Evolutionary conservation across 2,113 vertebrate species (phyloP), one percentile per base, ranked within the genome.

Genomic region (Neolamprologus hecqui): DNA sequence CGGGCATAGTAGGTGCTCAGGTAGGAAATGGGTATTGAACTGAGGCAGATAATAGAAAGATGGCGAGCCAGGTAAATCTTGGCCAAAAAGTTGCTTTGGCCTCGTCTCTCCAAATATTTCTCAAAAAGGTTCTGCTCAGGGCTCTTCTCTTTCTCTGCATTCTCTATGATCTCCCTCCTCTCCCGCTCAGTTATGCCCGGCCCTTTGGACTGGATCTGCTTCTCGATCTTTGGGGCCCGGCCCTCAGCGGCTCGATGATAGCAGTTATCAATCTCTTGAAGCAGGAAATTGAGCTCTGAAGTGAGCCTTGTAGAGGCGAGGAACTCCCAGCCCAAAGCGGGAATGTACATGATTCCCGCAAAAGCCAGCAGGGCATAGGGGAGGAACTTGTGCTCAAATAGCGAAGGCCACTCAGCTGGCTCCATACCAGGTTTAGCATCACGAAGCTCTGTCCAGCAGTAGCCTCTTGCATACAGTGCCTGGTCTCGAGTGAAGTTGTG

Each of bases 401-500:
- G 96, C 19, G 99, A 99, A 17, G 97, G 98, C 96, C 98, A 97
- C 86, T 97, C 97, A 92, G 97, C 96, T 89, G 97, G 94, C 89
- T 99, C 98, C 91, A 98, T 96, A 23, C 97, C 98, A 85, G 98
- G 97, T 84, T 97, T 84, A 63, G 99, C 98, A 79, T 99, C 99
- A 89, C 97, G 97, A 94, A 99, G 97, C 96, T 99, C 99, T 89
- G 98, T 99, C 99, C 99, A 99, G 97, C 99, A 99, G 97, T 99
- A 99, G 97, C 99, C 99, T 92, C 99, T 96, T 85, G 99, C 99
- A 84, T 99, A 99, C 94, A 99, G 96, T 63, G 99, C 99, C 97
- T 99, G 99, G 96, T 99, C 99, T 86, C 99, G 97, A 92, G 99
- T 99, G 97, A 99, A 99, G 97, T 99, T 99, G 97, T 98, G 98